Percentiles rank a stretch among this genome's conserved stretches.
Evolutionary conservation across 2,797 vertebrate genomes (phyloP).

Genomic region (Cossypha niveicapilla): DNA sequence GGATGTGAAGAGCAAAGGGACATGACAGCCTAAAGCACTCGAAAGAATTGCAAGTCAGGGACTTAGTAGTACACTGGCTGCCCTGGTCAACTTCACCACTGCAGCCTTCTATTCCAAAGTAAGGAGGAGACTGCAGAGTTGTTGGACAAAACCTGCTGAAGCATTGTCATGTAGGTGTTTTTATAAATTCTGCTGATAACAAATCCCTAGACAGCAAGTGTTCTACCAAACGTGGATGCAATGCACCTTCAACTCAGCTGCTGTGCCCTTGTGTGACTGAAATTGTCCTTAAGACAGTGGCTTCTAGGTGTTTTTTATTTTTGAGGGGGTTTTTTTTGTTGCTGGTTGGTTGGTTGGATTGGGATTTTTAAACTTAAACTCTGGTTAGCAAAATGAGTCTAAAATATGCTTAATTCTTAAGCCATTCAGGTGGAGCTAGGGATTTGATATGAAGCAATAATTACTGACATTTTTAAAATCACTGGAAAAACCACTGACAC

Average conservation of each 20-base stretch:
- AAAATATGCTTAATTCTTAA: neutral
- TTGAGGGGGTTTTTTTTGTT: too few relatives aligned
- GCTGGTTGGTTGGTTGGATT: neutral
- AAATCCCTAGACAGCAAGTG: neutral
- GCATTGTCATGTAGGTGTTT: neutral
- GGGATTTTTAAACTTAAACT: neutral
- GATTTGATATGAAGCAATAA: neutral
- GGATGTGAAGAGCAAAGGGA: neutral
- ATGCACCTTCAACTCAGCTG: neutral
- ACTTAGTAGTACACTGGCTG: neutral
- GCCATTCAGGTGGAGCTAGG: neutral
- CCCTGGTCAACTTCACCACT: neutral
- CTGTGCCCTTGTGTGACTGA: neutral
- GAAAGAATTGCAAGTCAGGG: neutral
- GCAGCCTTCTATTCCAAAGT: neutral
- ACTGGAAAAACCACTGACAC: neutral
- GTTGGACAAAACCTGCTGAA: neutral
- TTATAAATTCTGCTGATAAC: neutral
- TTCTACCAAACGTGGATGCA: neutral
- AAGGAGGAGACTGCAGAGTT: neutral
- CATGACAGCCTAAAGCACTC: neutral
- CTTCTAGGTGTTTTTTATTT: rapidly evolving
- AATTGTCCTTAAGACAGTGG: neutral
- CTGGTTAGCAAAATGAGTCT: neutral
- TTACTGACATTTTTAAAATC: neutral